These are phyloP conservation scores for Esox lucius DNA, from an alignment of 2,797 vertebrate species.

Conservation along the genomic window DNA sequence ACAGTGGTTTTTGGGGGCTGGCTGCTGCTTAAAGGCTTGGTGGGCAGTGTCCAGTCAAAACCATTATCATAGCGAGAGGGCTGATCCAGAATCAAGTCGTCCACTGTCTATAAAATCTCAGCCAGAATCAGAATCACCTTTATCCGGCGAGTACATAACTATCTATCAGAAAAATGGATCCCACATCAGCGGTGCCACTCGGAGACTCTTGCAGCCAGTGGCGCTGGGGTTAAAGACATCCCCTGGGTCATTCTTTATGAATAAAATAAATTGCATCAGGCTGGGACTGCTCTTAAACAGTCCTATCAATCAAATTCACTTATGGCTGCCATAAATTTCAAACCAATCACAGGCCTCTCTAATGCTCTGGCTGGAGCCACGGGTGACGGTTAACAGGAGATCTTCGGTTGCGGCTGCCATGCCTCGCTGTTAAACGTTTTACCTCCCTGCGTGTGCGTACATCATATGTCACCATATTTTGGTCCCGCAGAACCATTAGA, in stretches of 20 bases:
- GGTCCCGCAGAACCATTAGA: conserved; percentile 81
- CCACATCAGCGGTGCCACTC: not conserved
- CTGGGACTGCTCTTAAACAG: conserved; percentile 78
- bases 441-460: conserved; percentile 30
- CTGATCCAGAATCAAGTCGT: not conserved
- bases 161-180: not conserved
- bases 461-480: conserved; percentile 77
- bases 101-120: no score
- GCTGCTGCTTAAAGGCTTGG: not conserved
- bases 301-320: conserved; percentile 85
- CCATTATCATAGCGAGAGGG: not conserved
- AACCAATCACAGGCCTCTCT: conserved; percentile 65
- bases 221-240: conserved; percentile 52
- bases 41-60: not conserved
- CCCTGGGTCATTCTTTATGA: conserved; percentile 54
- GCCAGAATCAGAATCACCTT: no score
- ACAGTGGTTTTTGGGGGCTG: not conserved
- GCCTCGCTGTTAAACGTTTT: conserved; percentile 5
- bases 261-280: conserved; percentile 77
- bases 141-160: not conserved
- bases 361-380: conserved; percentile 54
- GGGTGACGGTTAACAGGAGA: conserved; percentile 8
- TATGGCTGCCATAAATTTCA: conserved; percentile 83
- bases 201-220: not conserved
- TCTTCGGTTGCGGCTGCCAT: conserved; percentile 42